phyloP scores from a whole-genome alignment of 2,113 vertebrate species.

The Rhadina sibilatrix region DNA sequence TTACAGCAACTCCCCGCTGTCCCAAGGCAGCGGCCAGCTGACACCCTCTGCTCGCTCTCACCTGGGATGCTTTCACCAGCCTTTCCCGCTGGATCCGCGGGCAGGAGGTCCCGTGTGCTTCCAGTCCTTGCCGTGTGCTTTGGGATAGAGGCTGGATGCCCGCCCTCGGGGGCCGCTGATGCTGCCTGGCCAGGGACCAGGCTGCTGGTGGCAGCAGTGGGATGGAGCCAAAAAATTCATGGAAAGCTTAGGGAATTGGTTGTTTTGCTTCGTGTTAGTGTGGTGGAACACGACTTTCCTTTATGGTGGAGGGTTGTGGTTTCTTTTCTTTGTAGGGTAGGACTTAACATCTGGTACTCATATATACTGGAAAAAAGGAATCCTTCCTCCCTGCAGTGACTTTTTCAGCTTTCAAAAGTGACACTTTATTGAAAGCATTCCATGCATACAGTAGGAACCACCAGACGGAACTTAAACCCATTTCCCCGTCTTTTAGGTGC shows the following conservation, averaged over 20 bases:
- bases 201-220: not conserved
- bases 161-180: not conserved
- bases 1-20: not conserved
- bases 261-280: not conserved
- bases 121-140: not conserved
- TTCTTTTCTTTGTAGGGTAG: not conserved
- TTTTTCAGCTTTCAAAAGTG: not conserved
- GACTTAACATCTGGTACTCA: not conserved
- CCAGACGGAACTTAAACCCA: not conserved
- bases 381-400: not conserved
- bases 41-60: not conserved
- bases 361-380: not conserved
- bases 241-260: not conserved
- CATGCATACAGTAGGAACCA: accelerated
- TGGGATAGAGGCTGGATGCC: not conserved
- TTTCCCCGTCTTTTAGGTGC: not conserved
- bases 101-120: not conserved
- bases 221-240: not conserved
- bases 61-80: not conserved
- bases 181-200: not conserved
- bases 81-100: not conserved
- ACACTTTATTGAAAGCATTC: not conserved
- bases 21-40: not conserved
- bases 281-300: not conserved
- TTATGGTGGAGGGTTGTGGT: not conserved